phyloP scores from a whole-genome alignment of 2,113 vertebrate species.

The Forbesichthys papilliferus region DNA sequence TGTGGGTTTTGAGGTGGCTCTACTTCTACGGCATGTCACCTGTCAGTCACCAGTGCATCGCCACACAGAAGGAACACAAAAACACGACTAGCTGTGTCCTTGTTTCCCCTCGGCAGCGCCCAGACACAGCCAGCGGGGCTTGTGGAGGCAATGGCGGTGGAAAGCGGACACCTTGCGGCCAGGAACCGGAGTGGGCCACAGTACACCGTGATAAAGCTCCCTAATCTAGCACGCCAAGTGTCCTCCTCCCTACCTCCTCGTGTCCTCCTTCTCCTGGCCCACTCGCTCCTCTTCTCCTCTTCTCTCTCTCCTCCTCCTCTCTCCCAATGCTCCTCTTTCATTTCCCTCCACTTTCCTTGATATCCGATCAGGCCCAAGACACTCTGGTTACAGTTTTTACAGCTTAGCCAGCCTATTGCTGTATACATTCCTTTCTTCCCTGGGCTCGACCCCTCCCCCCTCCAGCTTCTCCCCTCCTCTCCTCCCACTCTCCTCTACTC shows the following conservation, averaged over 20 bases:
- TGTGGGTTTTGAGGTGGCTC: too few species aligned
- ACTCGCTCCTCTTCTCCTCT: not conserved
- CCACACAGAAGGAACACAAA: not conserved
- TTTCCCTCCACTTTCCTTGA: conserved; percentile 98
- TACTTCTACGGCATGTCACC: not conserved
- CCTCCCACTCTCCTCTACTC: conserved; percentile 49
- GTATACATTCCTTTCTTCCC: conserved; percentile 93
- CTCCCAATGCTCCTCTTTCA: conserved; percentile 76
- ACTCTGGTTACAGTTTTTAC: conserved; percentile 99
- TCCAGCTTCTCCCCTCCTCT: conserved; percentile 31
- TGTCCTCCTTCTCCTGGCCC: not conserved
- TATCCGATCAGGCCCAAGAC: conserved; percentile 87
- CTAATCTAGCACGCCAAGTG: conserved; percentile 93
- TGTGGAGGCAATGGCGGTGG: conserved; percentile 69
- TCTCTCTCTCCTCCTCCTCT: conserved; percentile 72
- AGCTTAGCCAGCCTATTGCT: conserved; percentile 94
- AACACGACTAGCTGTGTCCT: conserved; percentile 48
- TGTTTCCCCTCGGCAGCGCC: conserved; percentile 74
- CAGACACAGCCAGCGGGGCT: conserved; percentile 43
- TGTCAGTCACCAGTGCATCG: too few species aligned
- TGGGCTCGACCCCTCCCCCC: conserved; percentile 15
- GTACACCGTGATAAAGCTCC: conserved; percentile 99
- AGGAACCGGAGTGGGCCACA: conserved; percentile 98
- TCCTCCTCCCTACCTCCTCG: conserved; percentile 79
- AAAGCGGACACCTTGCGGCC: conserved; percentile 85